Conservation (phyloP, 1,140 invertebrate species). For the Hyles vespertilio region DNA sequence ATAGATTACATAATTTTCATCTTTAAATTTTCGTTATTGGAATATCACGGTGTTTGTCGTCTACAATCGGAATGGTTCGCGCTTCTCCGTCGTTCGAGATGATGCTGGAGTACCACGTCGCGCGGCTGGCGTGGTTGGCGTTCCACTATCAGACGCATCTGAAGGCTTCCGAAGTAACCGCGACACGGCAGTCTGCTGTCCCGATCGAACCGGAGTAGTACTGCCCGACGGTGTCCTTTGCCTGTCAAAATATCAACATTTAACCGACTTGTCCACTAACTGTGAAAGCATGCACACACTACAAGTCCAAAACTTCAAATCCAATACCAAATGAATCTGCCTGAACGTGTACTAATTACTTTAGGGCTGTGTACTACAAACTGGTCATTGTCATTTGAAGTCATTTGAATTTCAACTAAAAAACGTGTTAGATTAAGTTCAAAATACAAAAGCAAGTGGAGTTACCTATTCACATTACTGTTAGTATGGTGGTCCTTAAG, state of each 20-base stretch:
- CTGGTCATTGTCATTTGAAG: too few species aligned
- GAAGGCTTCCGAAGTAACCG: constrained; percentile 81
- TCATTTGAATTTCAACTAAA: too few species aligned
- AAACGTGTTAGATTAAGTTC: too few species aligned
- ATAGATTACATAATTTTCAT: constrained; percentile 11
- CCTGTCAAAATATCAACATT: constrained; percentile 56
- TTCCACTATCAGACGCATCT: constrained; percentile 77
- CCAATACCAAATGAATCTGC: constrained; percentile 11
- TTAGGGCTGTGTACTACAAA: too few species aligned
- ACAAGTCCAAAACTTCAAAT: constrained; percentile 20
- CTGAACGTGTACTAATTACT: background rate
- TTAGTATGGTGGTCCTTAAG: constrained; percentile 68
- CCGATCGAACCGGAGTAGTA: constrained; percentile 80
- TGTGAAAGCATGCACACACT: constrained; percentile 18
- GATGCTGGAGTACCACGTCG: constrained; percentile 57
- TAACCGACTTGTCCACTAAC: constrained; percentile 16
- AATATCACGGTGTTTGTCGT: constrained; percentile 23
- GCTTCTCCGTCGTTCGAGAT: constrained; percentile 63
- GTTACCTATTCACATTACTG: constrained; percentile 64
- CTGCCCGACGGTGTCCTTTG: constrained; percentile 83
- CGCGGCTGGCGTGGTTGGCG: constrained; percentile 55
- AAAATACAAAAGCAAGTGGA: background rate
- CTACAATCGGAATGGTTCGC: constrained; percentile 73
- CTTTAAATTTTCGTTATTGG: too few species aligned
- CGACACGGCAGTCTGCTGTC: constrained; percentile 77